phyloP scores from a whole-genome alignment of 1,140 invertebrate species.

The Stegodyphus mimosarum region DNA sequence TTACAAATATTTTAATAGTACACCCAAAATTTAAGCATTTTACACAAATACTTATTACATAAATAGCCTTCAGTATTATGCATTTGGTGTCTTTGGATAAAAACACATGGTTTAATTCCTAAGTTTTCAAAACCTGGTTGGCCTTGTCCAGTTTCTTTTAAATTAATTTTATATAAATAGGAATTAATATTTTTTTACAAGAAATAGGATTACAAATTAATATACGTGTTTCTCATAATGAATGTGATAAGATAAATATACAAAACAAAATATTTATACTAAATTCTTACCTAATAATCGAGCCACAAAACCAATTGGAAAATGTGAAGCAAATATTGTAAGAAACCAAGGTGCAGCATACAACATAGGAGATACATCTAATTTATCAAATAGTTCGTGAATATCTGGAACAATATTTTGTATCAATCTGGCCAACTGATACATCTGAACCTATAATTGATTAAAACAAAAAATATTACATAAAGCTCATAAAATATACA shows the following conservation, averaged over 20 bases:
- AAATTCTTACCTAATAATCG: constrained; percentile 85
- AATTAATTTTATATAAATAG: too few species aligned
- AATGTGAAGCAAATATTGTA: constrained; percentile 95
- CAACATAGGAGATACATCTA: constrained; percentile 91
- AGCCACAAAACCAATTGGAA: constrained; percentile 92
- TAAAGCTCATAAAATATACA: too few species aligned
- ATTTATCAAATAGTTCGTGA: constrained; percentile 87
- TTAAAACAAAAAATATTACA: too few species aligned
- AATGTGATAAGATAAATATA: constrained; percentile 1
- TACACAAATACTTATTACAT: too few species aligned
- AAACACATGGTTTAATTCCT: too few species aligned
- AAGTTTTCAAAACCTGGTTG: too few species aligned
- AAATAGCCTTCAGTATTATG: too few species aligned
- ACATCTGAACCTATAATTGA: constrained; percentile 78
- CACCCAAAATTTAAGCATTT: too few species aligned
- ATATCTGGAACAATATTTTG: constrained; percentile 87
- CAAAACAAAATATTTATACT: neutral
- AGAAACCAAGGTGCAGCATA: constrained; percentile 97
- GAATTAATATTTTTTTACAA: neutral
- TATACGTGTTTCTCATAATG: neutral
- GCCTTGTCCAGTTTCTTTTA: too few species aligned
- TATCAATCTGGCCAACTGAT: constrained; percentile 90
- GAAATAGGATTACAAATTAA: neutral
- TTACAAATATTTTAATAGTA: too few species aligned
- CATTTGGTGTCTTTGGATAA: too few species aligned